These are phyloP conservation scores for Mimas tiliae DNA, from an alignment of 2,888 invertebrate species.

Conservation along the genomic window DNA sequence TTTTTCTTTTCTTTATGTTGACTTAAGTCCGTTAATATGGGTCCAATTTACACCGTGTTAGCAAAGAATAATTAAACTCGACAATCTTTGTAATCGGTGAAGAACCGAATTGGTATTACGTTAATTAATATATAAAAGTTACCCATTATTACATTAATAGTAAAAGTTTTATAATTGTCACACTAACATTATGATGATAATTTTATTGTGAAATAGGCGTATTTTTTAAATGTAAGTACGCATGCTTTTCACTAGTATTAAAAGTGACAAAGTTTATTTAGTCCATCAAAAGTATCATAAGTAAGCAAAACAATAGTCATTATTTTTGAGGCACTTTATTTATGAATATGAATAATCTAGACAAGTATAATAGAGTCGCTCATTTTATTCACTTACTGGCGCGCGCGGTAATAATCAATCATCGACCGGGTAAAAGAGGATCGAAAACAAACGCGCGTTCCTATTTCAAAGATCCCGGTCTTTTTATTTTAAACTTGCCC, in stretches of 20 bases:
- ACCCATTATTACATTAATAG: no score
- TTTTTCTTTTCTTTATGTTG: slow-evolving; percentile 26
- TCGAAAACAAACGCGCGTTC: slow-evolving; percentile 67
- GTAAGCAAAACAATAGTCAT: no score
- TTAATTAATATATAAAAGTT: not conserved
- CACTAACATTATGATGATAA: no score
- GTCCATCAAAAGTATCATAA: no score
- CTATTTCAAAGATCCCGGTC: slow-evolving; percentile 71
- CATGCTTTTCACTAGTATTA: no score
- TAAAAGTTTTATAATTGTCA: no score
- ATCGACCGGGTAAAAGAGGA: slow-evolving; percentile 55
- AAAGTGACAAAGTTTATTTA: no score
- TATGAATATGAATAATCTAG: slow-evolving; percentile 30
- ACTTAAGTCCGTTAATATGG: slow-evolving; percentile 8
- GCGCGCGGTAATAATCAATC: slow-evolving; percentile 67
- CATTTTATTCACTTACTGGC: slow-evolving; percentile 42
- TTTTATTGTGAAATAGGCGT: no score
- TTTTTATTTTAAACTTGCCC: slow-evolving; percentile 73
- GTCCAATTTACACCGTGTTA: not conserved
- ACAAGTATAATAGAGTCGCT: slow-evolving; percentile 42
- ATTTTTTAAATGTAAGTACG: no score
- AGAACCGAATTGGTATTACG: not conserved
- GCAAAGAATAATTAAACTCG: not conserved
- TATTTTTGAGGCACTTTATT: not conserved
- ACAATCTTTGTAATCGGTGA: not conserved